Evolutionary conservation across 2,113 vertebrate species (phyloP).

Genomic region (Tragelaphus scriptus): DNA sequence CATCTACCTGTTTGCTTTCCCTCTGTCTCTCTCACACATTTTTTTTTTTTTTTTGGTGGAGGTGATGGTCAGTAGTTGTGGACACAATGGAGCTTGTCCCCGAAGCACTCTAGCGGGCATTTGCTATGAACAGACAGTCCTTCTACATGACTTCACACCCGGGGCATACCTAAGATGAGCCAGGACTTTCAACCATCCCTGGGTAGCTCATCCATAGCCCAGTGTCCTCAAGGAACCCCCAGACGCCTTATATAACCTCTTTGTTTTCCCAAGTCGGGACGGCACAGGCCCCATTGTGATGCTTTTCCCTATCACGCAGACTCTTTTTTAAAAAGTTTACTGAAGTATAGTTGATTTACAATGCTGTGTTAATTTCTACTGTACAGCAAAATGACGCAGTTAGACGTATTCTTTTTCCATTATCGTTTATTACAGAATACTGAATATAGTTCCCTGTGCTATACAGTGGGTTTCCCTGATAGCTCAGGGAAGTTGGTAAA

Average conservation of each 20-base stretch:
- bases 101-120: neutral
- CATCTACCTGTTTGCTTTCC: too few species aligned
- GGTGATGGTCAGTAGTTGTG: neutral
- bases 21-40: neutral
- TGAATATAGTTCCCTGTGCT: neutral
- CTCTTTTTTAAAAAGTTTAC: neutral
- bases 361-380: neutral
- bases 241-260: neutral
- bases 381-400: neutral
- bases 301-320: neutral
- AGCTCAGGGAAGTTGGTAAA: neutral
- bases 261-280: neutral
- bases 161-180: too few species aligned
- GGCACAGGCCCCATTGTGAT: neutral
- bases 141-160: fast-evolving
- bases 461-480: neutral
- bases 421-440: neutral
- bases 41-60: neutral
- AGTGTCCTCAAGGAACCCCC: neutral
- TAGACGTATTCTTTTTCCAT: neutral
- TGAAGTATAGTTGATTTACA: neutral
- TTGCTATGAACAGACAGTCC: neutral
- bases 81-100: neutral
- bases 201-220: neutral
- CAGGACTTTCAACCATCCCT: too few species aligned